Percentiles rank a stretch among this genome's conserved stretches.
Evolutionary conservation across 2,888 invertebrate species (phyloP).

Genomic region (Norana najaformis): DNA sequence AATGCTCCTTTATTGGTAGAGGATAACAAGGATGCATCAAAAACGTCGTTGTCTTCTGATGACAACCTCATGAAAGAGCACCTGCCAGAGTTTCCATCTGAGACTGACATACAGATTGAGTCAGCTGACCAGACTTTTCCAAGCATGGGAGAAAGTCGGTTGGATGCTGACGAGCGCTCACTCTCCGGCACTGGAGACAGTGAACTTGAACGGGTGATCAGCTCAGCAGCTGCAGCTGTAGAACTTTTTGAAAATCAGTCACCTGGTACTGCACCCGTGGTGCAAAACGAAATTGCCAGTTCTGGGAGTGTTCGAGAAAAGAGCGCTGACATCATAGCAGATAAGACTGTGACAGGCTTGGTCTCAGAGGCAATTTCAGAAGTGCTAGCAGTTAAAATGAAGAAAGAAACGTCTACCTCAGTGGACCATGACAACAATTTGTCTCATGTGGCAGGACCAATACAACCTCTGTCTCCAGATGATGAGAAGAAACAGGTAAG

Average conservation of each 20-base stretch:
- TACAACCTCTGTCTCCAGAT: not conserved
- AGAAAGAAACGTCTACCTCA: not conserved
- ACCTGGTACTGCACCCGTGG: not conserved
- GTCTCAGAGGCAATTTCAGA: conserved; percentile 15
- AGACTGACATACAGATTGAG: not conserved
- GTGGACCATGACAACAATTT: not conserved
- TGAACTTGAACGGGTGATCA: conserved; percentile 39
- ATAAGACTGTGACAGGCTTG: not conserved
- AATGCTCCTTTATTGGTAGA: not conserved
- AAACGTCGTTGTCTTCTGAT: not conserved
- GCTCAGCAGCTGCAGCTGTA: conserved; percentile 31
- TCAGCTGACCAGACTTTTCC: not conserved
- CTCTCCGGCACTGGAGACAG: conserved; percentile 32
- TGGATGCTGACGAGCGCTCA: not conserved
- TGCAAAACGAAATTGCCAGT: not conserved
- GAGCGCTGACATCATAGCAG: not conserved
- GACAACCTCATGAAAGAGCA: not conserved
- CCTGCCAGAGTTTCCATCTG: not conserved
- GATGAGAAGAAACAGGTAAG: not conserved
- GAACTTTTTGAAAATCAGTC: conserved; percentile 15
- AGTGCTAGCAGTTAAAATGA: not conserved
- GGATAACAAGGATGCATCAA: not conserved
- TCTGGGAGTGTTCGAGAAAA: not conserved
- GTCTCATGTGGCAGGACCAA: not conserved
- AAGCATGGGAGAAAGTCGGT: not conserved